These are phyloP conservation scores for Listronotus bonariensis DNA, from an alignment of 1,140 invertebrate genomes.

Conservation along the genomic window DNA sequence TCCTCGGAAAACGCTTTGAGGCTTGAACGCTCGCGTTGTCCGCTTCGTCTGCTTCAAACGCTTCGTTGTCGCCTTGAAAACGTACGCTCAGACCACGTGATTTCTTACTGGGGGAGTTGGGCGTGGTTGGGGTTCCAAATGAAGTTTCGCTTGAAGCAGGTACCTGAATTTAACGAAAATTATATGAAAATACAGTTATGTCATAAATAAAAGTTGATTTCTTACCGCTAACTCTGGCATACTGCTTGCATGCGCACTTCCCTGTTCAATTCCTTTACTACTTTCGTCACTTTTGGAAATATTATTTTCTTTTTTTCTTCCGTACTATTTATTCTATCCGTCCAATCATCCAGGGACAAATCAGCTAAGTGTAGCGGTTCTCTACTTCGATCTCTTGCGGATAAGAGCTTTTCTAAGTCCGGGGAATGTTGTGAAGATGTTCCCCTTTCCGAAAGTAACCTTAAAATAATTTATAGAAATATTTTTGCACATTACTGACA, in stretches of 20 bases:
- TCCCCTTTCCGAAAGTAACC: conserved; percentile 55
- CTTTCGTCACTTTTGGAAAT: conserved; percentile 24
- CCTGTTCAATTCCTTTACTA: conserved; percentile 29
- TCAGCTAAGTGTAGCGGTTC: conserved; percentile 64
- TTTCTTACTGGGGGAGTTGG: conserved; percentile 49
- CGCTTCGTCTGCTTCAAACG: conserved; percentile 61
- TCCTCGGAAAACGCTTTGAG: conserved; percentile 53
- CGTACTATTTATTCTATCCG: conserved; percentile 33
- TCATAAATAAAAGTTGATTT: neutral
- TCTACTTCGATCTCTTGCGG: conserved; percentile 61
- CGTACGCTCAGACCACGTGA: conserved; percentile 61
- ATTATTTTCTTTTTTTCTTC: conserved; percentile 10
- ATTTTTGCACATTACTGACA: too few relatives aligned
- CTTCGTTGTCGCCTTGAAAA: conserved; percentile 67
- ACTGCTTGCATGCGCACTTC: conserved; percentile 55
- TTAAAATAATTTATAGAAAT: too few relatives aligned
- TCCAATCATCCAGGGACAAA: conserved; percentile 58
- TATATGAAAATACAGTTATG: neutral
- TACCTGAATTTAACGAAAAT: conserved; percentile 8
- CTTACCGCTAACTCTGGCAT: conserved; percentile 66
- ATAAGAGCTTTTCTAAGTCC: conserved; percentile 60
- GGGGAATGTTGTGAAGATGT: conserved; percentile 41
- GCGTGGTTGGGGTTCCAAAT: conserved; percentile 40
- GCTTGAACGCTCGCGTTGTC: conserved; percentile 50
- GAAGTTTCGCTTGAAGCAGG: conserved; percentile 33